phyloP scores from a whole-genome alignment of 2,113 vertebrate species.

The Eurystomus gularis region DNA sequence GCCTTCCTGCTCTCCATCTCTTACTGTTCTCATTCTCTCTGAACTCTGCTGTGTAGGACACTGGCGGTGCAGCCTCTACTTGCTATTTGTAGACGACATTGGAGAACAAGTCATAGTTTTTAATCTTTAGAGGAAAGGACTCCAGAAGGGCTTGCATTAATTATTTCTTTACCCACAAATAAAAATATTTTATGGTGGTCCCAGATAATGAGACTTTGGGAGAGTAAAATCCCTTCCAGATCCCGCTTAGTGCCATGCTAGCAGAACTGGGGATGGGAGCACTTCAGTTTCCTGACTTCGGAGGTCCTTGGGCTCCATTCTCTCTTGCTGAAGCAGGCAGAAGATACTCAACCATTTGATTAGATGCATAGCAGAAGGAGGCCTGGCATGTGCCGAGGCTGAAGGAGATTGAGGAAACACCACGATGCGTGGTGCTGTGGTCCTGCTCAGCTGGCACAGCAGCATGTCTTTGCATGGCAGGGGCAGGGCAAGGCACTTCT shows the following conservation, averaged over 20 bases:
- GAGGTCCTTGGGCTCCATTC: background rate
- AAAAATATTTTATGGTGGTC: background rate
- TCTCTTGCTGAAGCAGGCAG: background rate
- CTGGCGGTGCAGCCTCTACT: background rate
- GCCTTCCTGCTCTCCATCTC: background rate
- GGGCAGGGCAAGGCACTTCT: background rate
- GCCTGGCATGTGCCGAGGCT: fast-evolving
- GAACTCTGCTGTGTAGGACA: background rate
- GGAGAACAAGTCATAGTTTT: background rate
- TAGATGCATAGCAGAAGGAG: background rate
- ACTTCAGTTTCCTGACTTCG: background rate
- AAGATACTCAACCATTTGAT: background rate
- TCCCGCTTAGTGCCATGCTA: no score
- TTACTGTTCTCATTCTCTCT: background rate
- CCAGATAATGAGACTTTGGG: background rate
- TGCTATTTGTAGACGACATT: background rate
- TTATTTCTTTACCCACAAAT: background rate
- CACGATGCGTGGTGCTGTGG: fast-evolving
- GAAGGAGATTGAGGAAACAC: background rate
- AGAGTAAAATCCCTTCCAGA: background rate
- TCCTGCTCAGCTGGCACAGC: background rate
- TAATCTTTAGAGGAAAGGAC: background rate
- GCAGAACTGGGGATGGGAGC: background rate
- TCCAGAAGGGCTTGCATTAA: background rate
- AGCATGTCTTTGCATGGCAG: background rate